These are phyloP conservation scores for Sorex maritimensis DNA, from an alignment of 2,797 vertebrate species.

Conservation along the genomic window DNA sequence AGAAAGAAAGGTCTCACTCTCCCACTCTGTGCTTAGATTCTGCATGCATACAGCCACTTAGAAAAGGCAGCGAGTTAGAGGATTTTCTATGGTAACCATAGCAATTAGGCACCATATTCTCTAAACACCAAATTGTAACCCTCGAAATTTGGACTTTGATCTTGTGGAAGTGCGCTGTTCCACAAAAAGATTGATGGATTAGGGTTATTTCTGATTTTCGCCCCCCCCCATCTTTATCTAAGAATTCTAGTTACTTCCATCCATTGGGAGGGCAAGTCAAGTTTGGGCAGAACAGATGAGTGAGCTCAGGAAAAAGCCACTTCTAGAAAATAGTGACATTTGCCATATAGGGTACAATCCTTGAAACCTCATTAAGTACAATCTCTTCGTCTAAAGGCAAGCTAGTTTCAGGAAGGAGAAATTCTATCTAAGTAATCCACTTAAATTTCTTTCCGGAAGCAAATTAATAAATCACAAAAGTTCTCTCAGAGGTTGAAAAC, in stretches of 20 bases:
- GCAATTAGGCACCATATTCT: background rate
- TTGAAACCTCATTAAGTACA: slow-evolving; percentile 4
- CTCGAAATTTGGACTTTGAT: slow-evolving; percentile 7
- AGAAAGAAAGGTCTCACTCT: background rate
- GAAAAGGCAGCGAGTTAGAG: background rate
- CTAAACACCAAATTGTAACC: background rate
- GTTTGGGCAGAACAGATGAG: background rate
- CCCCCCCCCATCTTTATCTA: background rate
- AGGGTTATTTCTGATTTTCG: slow-evolving; percentile 20
- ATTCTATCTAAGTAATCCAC: slow-evolving; percentile 40
- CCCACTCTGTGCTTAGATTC: background rate
- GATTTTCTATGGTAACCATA: background rate
- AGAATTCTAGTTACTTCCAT: background rate
- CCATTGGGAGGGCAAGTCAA: background rate
- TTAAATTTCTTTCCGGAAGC: slow-evolving; percentile 71
- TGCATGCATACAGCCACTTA: background rate
- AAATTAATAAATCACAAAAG: slow-evolving; percentile 68
- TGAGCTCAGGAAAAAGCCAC: background rate
- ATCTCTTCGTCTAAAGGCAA: slow-evolving; percentile 22
- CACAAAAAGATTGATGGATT: slow-evolving; percentile 6
- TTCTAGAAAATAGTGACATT: background rate
- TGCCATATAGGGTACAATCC: slow-evolving; percentile 14
- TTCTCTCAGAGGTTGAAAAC: slow-evolving; percentile 59
- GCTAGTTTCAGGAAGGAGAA: slow-evolving; percentile 42
- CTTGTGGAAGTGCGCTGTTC: background rate